Conservation (phyloP, 2,113 vertebrate species). For the Puffinus mauretanicus region DNA sequence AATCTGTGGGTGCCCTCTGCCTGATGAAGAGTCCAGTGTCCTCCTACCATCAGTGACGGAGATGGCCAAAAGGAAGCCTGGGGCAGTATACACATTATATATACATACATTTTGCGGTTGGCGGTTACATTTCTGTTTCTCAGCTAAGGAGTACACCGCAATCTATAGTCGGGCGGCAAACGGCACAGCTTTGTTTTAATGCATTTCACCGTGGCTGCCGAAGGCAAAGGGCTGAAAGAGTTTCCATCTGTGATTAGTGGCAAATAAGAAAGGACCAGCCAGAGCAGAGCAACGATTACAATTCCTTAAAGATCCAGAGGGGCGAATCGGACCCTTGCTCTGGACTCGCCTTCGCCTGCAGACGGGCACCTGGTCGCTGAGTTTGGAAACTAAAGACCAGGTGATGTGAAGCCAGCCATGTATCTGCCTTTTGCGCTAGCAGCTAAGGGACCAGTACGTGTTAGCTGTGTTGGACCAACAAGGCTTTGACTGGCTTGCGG, state of each 20-base stretch:
- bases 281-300: neutral
- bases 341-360: neutral
- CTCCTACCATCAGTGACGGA: too few species aligned
- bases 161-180: neutral
- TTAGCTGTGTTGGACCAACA: neutral
- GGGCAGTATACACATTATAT: neutral
- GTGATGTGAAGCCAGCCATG: accelerated
- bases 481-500: neutral
- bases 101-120: neutral
- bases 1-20: neutral
- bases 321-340: neutral
- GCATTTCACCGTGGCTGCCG: neutral
- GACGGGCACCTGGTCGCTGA: accelerated
- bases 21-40: neutral
- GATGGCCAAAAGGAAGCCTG: neutral
- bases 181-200: neutral
- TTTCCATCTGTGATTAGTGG: neutral
- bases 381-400: neutral
- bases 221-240: neutral
- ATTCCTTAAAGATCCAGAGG: neutral
- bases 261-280: neutral
- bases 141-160: neutral
- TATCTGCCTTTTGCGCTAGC: neutral
- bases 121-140: neutral
- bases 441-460: neutral